phyloP scores from a whole-genome alignment of 2,113 vertebrate genomes.

The Pipa parva region DNA sequence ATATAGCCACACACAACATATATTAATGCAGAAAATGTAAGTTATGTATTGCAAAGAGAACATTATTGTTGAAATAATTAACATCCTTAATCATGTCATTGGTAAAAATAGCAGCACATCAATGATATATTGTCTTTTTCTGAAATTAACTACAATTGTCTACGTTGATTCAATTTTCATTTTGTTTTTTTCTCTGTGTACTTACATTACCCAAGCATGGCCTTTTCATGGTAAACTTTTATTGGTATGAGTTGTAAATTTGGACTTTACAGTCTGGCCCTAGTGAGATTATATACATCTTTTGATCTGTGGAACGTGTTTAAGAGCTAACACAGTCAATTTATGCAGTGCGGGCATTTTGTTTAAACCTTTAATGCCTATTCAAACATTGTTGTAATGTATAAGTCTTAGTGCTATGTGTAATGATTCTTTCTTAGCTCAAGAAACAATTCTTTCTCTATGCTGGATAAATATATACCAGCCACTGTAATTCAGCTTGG shows the following conservation, averaged over 20 bases:
- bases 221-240: constrained; percentile 34
- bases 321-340: constrained; percentile 31
- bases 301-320: constrained; percentile 28
- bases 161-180: background rate
- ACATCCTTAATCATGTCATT: too few relatives aligned
- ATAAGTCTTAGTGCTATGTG: constrained; percentile 12
- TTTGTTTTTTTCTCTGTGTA: background rate
- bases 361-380: constrained; percentile 44
- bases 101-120: too few relatives aligned
- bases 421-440: constrained; percentile 17
- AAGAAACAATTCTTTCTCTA: background rate
- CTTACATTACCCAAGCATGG: constrained; percentile 45
- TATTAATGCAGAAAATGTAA: too few relatives aligned
- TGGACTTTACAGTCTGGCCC: constrained; percentile 47
- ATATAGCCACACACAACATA: too few relatives aligned
- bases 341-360: constrained; percentile 30
- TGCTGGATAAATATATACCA: background rate
- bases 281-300: constrained; percentile 47
- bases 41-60: too few relatives aligned
- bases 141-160: background rate
- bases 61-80: too few relatives aligned
- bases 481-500: background rate
- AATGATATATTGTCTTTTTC: background rate
- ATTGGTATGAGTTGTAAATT: constrained; percentile 44
- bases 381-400: constrained; percentile 30